A percentile compares a stretch with the other conserved stretches of the same genome.
phyloP scores from a whole-genome alignment of 2,888 invertebrate genomes.

The Spilarctia lutea region DNA sequence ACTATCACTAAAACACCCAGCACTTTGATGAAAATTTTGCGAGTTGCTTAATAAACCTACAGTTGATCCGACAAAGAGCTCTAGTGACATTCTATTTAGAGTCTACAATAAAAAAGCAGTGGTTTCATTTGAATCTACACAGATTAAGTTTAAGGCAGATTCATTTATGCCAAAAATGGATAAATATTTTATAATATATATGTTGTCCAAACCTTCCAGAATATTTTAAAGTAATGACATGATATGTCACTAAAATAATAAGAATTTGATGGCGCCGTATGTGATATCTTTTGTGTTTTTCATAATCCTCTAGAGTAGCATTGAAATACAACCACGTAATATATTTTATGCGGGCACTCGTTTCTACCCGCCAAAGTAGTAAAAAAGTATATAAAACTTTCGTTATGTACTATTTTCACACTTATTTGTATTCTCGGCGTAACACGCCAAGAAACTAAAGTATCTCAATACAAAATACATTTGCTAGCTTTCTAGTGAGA shows the following conservation, averaged over 20 bases:
- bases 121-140: no score
- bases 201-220: background rate
- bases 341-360: conserved; percentile 34
- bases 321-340: conserved; percentile 32
- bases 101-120: no score
- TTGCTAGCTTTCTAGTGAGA: conserved; percentile 2
- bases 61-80: no score
- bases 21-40: background rate
- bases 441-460: conserved; percentile 18
- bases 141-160: no score
- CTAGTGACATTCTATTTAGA: no score
- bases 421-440: conserved; percentile 45
- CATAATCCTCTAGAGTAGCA: background rate
- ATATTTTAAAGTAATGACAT: background rate
- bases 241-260: conserved; percentile 6
- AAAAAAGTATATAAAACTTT: conserved; percentile 46
- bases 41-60: background rate
- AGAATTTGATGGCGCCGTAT: background rate
- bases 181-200: background rate
- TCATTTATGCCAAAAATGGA: background rate
- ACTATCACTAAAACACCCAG: background rate
- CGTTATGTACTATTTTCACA: conserved; percentile 39
- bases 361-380: conserved; percentile 32
- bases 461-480: conserved; percentile 17
- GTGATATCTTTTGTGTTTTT: conserved; percentile 9